Evolutionary conservation across 2,888 invertebrate genomes (phyloP), one percentile per base, ranked within the genome.

Genomic region (Drosophila macrothrix): DNA sequence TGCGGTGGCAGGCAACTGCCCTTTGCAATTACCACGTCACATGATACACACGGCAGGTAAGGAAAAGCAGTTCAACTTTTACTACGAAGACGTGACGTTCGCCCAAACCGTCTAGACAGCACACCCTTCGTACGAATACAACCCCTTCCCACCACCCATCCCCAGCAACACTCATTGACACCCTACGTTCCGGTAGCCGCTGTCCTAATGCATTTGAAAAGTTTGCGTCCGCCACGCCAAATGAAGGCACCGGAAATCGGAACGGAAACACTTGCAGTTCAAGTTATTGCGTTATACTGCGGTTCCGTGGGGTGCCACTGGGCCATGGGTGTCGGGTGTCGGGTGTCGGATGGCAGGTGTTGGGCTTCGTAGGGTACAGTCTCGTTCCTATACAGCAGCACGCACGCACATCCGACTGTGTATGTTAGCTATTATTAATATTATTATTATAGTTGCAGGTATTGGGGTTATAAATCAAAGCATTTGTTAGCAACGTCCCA

Each of bases 211-310:
- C 90, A 88, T 83, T 84, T 84, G 79, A 68, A 87, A 89, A 82
- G 88, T 89, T 86, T 80, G 68, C 61, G 49, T 67, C 74, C 72
- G 67, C 73, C 79, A 65, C 58, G 71, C 80, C 82, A 78, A 71
- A 72, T 72, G 80, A 76, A 80, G 78, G 73, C 71, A 73, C 72
- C 84, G 84, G 84, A 88, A 87, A 88, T 88, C 86, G 85, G 83
- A 84, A 80, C 85, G 87, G 85, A 88, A 88, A 78, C 85, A 87
- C 82, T 89, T 87, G 88, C 88, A 84, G 69, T 53, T 80, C 70
- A 64, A 73, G 66, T 84, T 82, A 84, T 81, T 76, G 81, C 74
- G 73, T 79, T 78, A 76, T 80, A 80, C 80, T 90, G 85, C 80
- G 89, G 87, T 88, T 84, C 67, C n/a, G 39, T 55, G 46, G 39